phyloP scores from a whole-genome alignment of 2,797 vertebrate species.

The Uromys caudimaculatus region DNA sequence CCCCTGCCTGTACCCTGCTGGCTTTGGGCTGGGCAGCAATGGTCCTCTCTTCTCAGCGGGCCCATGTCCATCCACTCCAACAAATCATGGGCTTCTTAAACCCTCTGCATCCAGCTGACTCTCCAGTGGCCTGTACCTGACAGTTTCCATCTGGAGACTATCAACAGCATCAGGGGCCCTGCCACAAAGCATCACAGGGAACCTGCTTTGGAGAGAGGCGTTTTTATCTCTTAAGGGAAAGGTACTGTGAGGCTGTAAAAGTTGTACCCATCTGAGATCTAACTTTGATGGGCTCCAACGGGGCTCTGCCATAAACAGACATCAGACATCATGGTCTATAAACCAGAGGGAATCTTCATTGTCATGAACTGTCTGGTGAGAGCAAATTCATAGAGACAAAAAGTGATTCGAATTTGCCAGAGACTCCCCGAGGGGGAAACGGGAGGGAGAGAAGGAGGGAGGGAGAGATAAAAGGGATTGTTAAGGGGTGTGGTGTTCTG shows the following conservation, averaged over 20 bases:
- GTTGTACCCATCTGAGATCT: conserved; percentile 43
- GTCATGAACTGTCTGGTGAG: background rate
- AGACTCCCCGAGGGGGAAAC: background rate
- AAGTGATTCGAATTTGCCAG: background rate
- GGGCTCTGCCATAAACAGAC: background rate
- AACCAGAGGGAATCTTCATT: background rate
- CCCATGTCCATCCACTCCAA: conserved; percentile 28
- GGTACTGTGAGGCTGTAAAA: conserved; percentile 48
- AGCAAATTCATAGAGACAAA: background rate
- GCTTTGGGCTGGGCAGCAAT: conserved; percentile 25
- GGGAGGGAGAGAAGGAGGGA: too few species aligned
- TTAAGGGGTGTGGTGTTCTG: background rate
- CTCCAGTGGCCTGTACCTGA: conserved; percentile 62
- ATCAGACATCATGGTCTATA: background rate
- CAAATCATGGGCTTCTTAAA: conserved; percentile 55
- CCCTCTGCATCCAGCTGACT: conserved; percentile 51
- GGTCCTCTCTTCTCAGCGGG: conserved; percentile 31
- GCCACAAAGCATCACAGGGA: conserved; percentile 58
- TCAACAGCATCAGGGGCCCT: conserved; percentile 38
- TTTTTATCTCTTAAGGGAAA: conserved; percentile 40
- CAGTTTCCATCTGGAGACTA: conserved; percentile 59
- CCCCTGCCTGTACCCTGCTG: background rate
- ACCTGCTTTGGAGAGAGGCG: conserved; percentile 43
- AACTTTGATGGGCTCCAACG: background rate
- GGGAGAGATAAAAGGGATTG: fast-evolving